These are phyloP conservation scores for Lampris megalopsis DNA, from an alignment of 2,113 vertebrate species.

Conservation along the genomic window DNA sequence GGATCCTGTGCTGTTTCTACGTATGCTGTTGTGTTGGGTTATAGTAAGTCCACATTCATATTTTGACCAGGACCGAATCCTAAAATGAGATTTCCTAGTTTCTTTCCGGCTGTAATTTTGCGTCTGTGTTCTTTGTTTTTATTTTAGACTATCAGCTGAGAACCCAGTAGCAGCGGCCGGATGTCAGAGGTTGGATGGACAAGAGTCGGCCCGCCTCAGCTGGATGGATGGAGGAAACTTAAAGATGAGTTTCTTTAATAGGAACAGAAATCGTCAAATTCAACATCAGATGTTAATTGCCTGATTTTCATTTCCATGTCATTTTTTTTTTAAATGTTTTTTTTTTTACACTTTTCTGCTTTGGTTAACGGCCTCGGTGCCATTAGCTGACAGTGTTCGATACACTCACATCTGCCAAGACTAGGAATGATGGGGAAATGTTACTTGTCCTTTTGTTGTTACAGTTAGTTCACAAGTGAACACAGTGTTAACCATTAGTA, in stretches of 20 bases:
- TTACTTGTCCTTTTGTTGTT: neutral
- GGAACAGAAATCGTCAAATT: too few relatives aligned
- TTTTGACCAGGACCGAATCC: too few relatives aligned
- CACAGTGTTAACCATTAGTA: neutral
- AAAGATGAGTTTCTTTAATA: neutral
- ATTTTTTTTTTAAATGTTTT: neutral
- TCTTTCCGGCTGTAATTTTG: neutral
- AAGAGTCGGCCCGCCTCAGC: neutral
- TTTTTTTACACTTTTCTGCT: neutral
- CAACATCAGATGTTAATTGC: too few relatives aligned
- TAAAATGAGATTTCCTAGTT: too few relatives aligned
- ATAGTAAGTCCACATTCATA: too few relatives aligned
- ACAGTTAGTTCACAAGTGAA: neutral
- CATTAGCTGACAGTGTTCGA: neutral
- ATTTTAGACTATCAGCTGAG: slow-evolving; percentile 85
- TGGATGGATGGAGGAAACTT: neutral
- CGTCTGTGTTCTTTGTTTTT: neutral
- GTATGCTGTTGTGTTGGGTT: too few relatives aligned
- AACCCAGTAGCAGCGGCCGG: slow-evolving; percentile 75
- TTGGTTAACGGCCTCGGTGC: neutral
- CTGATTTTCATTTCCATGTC: too few relatives aligned
- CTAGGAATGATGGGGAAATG: neutral
- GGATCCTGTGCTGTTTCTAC: too few relatives aligned
- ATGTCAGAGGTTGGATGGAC: neutral
- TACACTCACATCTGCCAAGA: neutral